Evolutionary conservation across 1,140 invertebrate species (phyloP).

Genomic region (Neodiprion lecontei): DNA sequence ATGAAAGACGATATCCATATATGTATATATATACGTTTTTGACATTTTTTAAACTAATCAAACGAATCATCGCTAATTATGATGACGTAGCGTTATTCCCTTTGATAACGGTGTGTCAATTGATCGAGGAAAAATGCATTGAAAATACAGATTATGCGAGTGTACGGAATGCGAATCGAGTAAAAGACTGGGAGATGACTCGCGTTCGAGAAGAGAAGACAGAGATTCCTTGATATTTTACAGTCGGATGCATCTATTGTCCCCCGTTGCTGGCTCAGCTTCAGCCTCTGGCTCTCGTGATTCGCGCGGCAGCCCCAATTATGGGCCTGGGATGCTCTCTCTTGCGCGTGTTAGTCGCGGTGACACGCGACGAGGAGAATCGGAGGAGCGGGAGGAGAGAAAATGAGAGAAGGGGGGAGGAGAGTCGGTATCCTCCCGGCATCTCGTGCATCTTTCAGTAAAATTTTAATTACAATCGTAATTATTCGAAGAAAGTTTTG

Average conservation of each 20-base stretch:
- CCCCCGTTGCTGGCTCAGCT: slow-evolving; percentile 29
- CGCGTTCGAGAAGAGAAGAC: background rate
- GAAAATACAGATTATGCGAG: no score
- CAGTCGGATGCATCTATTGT: slow-evolving; percentile 59
- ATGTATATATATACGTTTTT: no score
- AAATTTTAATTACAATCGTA: slow-evolving; percentile 60
- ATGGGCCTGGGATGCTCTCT: slow-evolving; percentile 35
- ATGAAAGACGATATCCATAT: no score
- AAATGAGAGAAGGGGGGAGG: no score
- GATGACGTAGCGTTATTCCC: no score
- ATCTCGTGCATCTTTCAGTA: slow-evolving; percentile 11
- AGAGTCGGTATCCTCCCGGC: no score
- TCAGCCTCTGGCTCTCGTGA: slow-evolving; percentile 24
- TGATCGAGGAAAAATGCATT: no score
- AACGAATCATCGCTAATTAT: no score
- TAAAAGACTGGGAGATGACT: background rate
- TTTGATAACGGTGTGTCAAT: no score
- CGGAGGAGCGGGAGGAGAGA: no score
- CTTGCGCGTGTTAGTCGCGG: slow-evolving; percentile 35
- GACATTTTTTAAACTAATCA: no score
- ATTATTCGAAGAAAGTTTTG: slow-evolving; percentile 50
- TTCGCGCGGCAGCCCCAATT: slow-evolving; percentile 60
- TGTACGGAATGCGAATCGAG: no score
- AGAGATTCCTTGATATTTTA: slow-evolving; percentile 56
- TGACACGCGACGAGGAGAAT: background rate